Base-by-base conservation (phyloP, 1,140 invertebrate species). In the Bradynema listronoti region DNA sequence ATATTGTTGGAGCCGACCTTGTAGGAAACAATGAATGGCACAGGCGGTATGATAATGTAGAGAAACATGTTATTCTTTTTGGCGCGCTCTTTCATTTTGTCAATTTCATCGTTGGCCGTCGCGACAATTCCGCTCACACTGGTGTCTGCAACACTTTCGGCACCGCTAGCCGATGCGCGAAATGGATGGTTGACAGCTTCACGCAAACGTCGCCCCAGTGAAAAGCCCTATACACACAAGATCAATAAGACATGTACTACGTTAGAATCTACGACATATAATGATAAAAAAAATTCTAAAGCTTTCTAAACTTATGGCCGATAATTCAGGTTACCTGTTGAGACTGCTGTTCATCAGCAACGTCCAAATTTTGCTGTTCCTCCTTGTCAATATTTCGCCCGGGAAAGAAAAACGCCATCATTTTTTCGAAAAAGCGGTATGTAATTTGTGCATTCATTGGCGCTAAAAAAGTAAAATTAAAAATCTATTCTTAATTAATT, bases 401-500 rank as follows among this genome's bases (percentile, higher is more conserved):
- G n/a, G 93, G 92, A 79, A 99, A 99, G 78, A 93, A 97, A 79
- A 96, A 99, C 77, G 88, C 90, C 68, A 97, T 84, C 87, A 98
- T 92, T 9, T 88, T 94, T 75, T 89, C 90, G 81, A 91, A 97
- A 79, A 98, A 95, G 77, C 93, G 90, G 79, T 93, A 91, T 0
- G 92, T 98, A 32, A 98, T 81, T 51, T 89, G 88, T 66, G 93
- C 90, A 0, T 88, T 89, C 46, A 94, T 84, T 34, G 91, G 91
- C 4, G 90, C 88, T 41, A 94, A 6, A 22, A 27, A 50, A 56
- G 30, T 4, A 32, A 29, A 41, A 32, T 3, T 0, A 30, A 49
- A 39, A 9, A 9, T 90, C 88, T 32, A 93, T 3, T 24, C 19
- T 30, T 3, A 50, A 27, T 50, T 50, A 9, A 27, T 43, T 4